Evolutionary conservation across 1,140 invertebrate genomes (phyloP).

Genomic region (Drosophila aff.): DNA sequence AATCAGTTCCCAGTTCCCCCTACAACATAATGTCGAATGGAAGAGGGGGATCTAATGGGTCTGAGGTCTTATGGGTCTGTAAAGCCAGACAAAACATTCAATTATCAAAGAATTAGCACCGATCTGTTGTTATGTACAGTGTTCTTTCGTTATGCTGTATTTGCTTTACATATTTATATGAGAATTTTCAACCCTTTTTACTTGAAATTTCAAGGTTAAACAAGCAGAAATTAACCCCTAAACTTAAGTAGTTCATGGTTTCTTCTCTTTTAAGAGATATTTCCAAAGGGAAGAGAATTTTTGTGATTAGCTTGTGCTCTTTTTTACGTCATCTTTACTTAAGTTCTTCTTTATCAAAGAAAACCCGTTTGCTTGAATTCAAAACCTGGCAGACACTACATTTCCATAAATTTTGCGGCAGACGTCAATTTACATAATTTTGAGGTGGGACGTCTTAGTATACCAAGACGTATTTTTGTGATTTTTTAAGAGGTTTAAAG

Average conservation of each 20-base stretch:
- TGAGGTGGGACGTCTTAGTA: background rate
- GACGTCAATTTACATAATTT: slow-evolving; percentile 31
- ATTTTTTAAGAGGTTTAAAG: background rate
- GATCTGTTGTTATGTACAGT: background rate
- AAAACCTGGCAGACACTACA: slow-evolving; percentile 21
- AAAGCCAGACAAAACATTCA: slow-evolving; percentile 12
- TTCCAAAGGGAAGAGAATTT: background rate
- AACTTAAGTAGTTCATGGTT: background rate
- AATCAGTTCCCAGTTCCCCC: slow-evolving; percentile 14
- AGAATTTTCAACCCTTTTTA: slow-evolving; percentile 17
- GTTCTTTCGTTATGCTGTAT: background rate
- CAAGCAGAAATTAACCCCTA: background rate
- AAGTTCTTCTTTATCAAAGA: slow-evolving; percentile 5
- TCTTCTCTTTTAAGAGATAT: slow-evolving; percentile 8
- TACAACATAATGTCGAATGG: slow-evolving; percentile 1
- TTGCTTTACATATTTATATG: background rate
- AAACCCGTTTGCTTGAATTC: slow-evolving; percentile 28
- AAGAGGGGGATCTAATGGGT: background rate
- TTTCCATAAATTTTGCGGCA: slow-evolving; percentile 12
- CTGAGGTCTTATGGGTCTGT: background rate
- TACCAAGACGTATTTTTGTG: background rate
- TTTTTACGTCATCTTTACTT: slow-evolving; percentile 23
- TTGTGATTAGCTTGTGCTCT: background rate
- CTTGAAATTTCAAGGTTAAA: slow-evolving; percentile 5
- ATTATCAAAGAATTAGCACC: slow-evolving; percentile 16